phyloP scores from a whole-genome alignment of 1,140 invertebrate genomes.

The Pseudomyrmex dendroicus region DNA sequence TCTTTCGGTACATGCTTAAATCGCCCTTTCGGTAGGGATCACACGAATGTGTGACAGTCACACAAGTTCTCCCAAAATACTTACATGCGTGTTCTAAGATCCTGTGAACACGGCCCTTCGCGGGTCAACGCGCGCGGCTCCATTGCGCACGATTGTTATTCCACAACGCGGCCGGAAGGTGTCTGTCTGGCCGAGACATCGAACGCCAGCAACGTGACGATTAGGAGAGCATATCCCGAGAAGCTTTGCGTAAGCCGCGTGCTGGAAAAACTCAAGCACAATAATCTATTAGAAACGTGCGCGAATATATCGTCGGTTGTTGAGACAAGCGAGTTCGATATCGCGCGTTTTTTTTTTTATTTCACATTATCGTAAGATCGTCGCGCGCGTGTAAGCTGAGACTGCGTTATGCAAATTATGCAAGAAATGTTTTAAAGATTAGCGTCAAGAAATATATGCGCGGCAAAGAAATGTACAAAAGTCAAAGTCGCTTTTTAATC shows the following conservation, averaged over 20 bases:
- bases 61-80: constrained; percentile 72
- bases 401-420: too few relatives aligned
- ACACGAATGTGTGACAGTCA: constrained; percentile 41
- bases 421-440: too few relatives aligned
- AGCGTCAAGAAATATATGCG: too few relatives aligned
- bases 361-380: neutral
- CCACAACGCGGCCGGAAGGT: neutral
- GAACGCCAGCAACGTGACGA: constrained; percentile 67
- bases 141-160: constrained; percentile 19
- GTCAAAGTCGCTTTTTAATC: too few relatives aligned
- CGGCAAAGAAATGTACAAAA: too few relatives aligned
- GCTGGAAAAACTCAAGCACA: constrained; percentile 6
- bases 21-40: constrained; percentile 49
- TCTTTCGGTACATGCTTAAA: neutral
- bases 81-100: constrained; percentile 66
- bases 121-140: constrained; percentile 55
- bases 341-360: neutral
- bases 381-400: neutral
- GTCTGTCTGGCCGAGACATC: constrained; percentile 22
- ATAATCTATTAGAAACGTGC: neutral
- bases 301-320: neutral
- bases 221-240: constrained; percentile 68
- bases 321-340: neutral
- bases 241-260: constrained; percentile 36
- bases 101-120: constrained; percentile 77